phyloP scores from a whole-genome alignment of 2,888 invertebrate species.

The Ornithoptera priamus region DNA sequence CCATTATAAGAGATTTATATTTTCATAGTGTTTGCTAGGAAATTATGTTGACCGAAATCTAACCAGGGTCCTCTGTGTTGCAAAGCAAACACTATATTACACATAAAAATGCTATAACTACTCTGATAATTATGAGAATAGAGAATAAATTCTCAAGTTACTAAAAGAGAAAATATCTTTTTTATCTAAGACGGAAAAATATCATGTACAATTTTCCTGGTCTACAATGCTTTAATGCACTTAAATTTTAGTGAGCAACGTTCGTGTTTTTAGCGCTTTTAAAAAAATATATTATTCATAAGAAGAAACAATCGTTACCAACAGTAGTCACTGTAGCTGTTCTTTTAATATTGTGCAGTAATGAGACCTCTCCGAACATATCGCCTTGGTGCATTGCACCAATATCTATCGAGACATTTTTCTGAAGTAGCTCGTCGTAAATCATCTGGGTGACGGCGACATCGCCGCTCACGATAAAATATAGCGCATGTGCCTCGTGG shows the following conservation, averaged over 20 bases:
- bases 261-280: not conserved
- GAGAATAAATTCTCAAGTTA: too few species aligned
- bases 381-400: constrained; percentile 79
- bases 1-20: too few species aligned
- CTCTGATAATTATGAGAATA: too few species aligned
- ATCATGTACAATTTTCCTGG: too few species aligned
- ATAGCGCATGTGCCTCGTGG: constrained; percentile 80
- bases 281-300: not conserved
- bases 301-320: constrained; percentile 49
- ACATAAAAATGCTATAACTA: too few species aligned
- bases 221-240: not conserved
- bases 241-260: not conserved
- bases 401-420: constrained; percentile 67
- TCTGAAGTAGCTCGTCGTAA: constrained; percentile 73
- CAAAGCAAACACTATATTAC: too few species aligned
- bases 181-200: too few species aligned
- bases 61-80: too few species aligned
- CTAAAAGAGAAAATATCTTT: too few species aligned
- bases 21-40: too few species aligned
- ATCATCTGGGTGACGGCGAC: constrained; percentile 70
- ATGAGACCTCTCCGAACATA: constrained; percentile 84
- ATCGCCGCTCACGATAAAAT: constrained; percentile 83
- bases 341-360: constrained; percentile 81
- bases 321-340: constrained; percentile 81
- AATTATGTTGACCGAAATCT: too few species aligned